Percentiles rank a stretch among this genome's conserved stretches.
Conservation (phyloP, 2,888 invertebrate species). For the Conistra vaccinii region DNA sequence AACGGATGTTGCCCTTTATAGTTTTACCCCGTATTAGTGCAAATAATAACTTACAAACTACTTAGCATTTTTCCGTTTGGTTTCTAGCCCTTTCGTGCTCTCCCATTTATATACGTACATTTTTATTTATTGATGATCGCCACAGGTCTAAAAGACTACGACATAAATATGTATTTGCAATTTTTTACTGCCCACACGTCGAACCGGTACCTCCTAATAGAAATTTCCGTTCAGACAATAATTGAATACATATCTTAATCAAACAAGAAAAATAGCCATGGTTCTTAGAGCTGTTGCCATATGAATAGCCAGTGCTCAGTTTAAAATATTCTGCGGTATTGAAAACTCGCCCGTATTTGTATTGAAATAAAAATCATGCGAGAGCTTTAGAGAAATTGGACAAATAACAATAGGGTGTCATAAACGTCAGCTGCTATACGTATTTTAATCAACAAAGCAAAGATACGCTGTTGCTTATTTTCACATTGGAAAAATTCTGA, state of each 20-base stretch:
- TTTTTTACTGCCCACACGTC: slow-evolving; percentile 25
- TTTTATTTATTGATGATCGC: background rate
- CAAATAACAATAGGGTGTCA: slow-evolving; percentile 46
- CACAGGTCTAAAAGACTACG: background rate
- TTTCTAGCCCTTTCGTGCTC: background rate
- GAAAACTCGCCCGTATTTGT: slow-evolving; percentile 28
- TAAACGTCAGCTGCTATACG: slow-evolving; percentile 43
- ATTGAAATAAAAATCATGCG: background rate
- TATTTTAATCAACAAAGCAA: slow-evolving; percentile 38
- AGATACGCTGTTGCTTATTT: slow-evolving; percentile 11
- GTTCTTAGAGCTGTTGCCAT: slow-evolving; percentile 46
- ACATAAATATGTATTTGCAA: slow-evolving; percentile 17
- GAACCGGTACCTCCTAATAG: slow-evolving; percentile 38
- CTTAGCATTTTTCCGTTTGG: background rate
- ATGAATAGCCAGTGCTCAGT: slow-evolving; percentile 29
- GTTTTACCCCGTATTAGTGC: slow-evolving; percentile 30
- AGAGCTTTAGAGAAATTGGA: slow-evolving; percentile 43
- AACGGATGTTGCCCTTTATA: slow-evolving; percentile 22
- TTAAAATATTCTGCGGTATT: slow-evolving; percentile 10
- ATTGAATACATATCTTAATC: slow-evolving; percentile 61
- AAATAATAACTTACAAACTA: background rate
- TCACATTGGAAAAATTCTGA: slow-evolving; percentile 2
- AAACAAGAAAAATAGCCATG: slow-evolving; percentile 53
- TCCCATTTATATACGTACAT: background rate
- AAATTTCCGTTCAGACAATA: slow-evolving; percentile 55